Evolutionary conservation across 2,888 invertebrate genomes (phyloP).

Genomic region (Synanthedon vespiformis): DNA sequence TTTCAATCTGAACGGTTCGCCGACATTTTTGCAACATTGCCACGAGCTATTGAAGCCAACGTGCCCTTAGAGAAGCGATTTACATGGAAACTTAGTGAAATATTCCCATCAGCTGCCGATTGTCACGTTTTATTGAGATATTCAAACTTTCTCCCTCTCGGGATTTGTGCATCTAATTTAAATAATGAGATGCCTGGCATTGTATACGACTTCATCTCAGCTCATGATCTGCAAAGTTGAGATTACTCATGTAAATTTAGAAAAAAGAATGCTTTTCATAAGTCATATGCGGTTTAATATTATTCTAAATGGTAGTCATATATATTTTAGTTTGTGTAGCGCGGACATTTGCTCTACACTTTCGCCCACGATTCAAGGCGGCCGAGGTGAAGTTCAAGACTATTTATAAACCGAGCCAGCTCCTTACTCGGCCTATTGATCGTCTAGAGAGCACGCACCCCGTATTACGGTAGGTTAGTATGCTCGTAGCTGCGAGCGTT

Average conservation of each 20-base stretch:
- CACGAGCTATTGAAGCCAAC: slow-evolving; percentile 27
- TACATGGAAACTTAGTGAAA: slow-evolving; percentile 61
- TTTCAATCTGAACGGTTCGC: slow-evolving; percentile 34
- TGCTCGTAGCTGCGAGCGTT: slow-evolving; percentile 37
- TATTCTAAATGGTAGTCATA: no score
- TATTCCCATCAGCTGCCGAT: slow-evolving; percentile 59
- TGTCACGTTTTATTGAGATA: slow-evolving; percentile 62
- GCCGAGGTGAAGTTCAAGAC: slow-evolving; percentile 66
- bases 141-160: slow-evolving; percentile 51
- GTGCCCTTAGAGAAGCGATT: slow-evolving; percentile 38
- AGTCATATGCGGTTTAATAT: not conserved
- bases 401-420: slow-evolving; percentile 62
- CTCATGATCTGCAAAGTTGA: slow-evolving; percentile 26
- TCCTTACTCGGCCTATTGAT: slow-evolving; percentile 61
- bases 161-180: slow-evolving; percentile 52
- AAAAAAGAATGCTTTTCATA: not conserved
- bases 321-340: no score
- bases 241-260: slow-evolving; percentile 24
- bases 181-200: slow-evolving; percentile 50
- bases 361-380: slow-evolving; percentile 46
- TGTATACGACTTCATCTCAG: slow-evolving; percentile 31
- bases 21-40: slow-evolving; percentile 38
- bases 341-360: slow-evolving; percentile 34
- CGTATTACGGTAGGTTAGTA: slow-evolving; percentile 69
- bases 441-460: slow-evolving; percentile 57